phyloP scores from a whole-genome alignment of 2,113 vertebrate genomes.

The Tamias sibiricus region DNA sequence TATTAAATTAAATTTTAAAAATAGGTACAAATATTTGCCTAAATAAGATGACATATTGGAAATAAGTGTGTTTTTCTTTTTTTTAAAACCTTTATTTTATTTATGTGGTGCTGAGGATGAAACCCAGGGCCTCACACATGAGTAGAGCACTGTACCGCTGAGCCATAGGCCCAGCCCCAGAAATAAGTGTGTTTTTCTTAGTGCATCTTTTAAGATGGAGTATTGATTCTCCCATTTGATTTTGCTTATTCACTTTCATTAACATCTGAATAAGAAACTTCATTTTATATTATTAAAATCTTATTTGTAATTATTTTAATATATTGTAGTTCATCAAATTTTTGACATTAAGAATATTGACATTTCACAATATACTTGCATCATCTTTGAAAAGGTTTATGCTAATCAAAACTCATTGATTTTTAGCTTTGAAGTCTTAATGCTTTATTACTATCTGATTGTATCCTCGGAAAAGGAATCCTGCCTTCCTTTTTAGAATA shows the following conservation, averaged over 20 bases:
- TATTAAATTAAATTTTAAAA: constrained; percentile 24
- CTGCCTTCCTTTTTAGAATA: not conserved
- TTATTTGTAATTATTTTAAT: constrained; percentile 49
- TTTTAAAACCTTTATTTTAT: too few relatives aligned
- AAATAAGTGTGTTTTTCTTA: not conserved
- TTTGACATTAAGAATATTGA: constrained; percentile 54
- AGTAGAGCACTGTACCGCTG: too few relatives aligned
- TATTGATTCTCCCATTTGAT: constrained; percentile 38
- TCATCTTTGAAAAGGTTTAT: constrained; percentile 43
- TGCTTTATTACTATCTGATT: constrained; percentile 29
- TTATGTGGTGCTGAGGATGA: too few relatives aligned
- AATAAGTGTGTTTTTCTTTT: not conserved
- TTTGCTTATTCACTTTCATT: constrained; percentile 49
- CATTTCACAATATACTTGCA: constrained; percentile 43
- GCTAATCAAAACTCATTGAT: constrained; percentile 34
- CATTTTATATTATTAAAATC: constrained; percentile 32
- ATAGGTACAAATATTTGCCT: not conserved
- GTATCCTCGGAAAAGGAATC: not conserved
- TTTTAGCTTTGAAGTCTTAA: constrained; percentile 56
- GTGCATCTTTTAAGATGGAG: not conserved
- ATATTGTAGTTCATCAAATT: constrained; percentile 24
- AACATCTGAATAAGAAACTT: constrained; percentile 27
- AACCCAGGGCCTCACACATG: too few relatives aligned
- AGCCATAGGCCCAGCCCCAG: too few relatives aligned
- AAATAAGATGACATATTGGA: not conserved